phyloP scores from a whole-genome alignment of 30 jellyfish, hydroid and myxozoan genomes.

The Catostylus mosaicus region DNA sequence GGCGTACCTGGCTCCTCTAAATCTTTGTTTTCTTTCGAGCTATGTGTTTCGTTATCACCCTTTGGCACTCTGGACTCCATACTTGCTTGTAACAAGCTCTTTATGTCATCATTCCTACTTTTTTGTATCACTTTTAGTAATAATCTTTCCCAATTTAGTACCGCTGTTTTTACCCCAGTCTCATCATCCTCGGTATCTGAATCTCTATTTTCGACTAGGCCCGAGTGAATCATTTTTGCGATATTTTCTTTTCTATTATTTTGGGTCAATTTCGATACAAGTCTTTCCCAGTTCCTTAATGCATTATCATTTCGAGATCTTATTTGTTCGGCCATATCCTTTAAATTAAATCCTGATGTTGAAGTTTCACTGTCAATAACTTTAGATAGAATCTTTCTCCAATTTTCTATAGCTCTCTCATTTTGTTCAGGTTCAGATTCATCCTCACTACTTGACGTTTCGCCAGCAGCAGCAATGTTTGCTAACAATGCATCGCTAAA shows the following conservation, averaged over 20 bases:
- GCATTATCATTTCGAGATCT: background rate
- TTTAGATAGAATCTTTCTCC: conserved; percentile 12
- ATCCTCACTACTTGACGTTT: background rate
- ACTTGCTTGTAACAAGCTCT: background rate
- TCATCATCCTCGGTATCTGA: background rate
- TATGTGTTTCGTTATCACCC: background rate
- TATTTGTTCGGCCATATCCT: background rate
- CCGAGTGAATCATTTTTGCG: background rate
- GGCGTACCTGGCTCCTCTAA: background rate
- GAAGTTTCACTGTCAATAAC: background rate
- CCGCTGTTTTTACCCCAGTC: background rate
- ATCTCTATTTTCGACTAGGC: background rate
- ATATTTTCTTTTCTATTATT: background rate
- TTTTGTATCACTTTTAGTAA: background rate
- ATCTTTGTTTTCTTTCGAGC: background rate
- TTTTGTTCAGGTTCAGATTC: background rate
- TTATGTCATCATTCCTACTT: background rate
- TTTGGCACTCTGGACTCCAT: background rate
- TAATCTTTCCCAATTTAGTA: conserved; percentile 17
- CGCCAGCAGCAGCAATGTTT: background rate
- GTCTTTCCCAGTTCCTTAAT: conserved; percentile 7
- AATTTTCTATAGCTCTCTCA: conserved; percentile 11
- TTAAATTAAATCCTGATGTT: background rate
- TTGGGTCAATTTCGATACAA: background rate
- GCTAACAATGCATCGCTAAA: background rate